Conservation (phyloP, 2,797 vertebrate genomes). For the Macropus fuliginosus region DNA sequence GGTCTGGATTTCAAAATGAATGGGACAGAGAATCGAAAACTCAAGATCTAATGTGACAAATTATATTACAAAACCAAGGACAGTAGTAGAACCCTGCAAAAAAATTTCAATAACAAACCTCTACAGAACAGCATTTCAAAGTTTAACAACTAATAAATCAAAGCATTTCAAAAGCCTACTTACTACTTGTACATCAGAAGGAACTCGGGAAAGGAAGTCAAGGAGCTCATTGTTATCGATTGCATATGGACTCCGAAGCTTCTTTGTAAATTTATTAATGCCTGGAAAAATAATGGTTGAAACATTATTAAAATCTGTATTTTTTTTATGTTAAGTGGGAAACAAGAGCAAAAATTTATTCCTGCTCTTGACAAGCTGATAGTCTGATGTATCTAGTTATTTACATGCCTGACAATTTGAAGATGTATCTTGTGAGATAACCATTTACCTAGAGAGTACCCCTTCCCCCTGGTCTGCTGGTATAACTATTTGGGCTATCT, state of each 20-base stretch:
- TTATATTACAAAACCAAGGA: not conserved
- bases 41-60: conserved; percentile 25
- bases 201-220: conserved; percentile 97
- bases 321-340: not conserved
- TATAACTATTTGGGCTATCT: not conserved
- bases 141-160: not conserved
- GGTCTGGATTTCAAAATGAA: conserved; percentile 25
- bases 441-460: not conserved
- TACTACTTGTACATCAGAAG: conserved; percentile 98
- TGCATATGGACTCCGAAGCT: conserved; percentile 95
- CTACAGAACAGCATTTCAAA: not conserved
- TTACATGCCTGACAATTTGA: conserved; percentile 16
- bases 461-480: not conserved
- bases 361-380: not conserved
- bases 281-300: conserved; percentile 86
- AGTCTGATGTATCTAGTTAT: not conserved
- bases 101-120: not conserved
- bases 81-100: not conserved
- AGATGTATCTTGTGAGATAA: conserved; percentile 21
- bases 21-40: conserved; percentile 9
- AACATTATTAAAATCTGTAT: conserved; percentile 46
- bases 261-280: conserved; percentile 99
- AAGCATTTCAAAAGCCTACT: conserved; percentile 78
- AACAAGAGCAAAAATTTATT: not conserved
- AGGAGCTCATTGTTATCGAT: conserved; percentile 99